Conservation (phyloP, 2,888 invertebrate genomes). For the Nudaria mundana region DNA sequence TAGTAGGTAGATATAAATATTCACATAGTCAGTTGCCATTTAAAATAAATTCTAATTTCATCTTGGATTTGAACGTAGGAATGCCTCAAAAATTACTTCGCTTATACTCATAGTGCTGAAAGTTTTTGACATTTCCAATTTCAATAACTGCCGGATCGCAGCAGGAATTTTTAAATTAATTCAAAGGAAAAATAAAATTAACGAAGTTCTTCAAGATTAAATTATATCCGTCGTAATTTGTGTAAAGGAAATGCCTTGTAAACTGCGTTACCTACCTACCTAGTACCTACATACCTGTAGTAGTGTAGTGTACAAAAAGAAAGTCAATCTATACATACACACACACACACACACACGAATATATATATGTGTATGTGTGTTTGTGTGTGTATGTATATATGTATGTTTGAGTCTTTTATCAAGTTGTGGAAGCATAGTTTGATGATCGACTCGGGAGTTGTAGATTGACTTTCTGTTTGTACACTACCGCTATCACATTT, state of each 20-base stretch:
- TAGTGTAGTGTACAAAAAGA: too few relatives aligned
- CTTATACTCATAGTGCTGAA: conserved; percentile 70
- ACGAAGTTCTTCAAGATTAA: conserved; percentile 70
- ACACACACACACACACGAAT: too few relatives aligned
- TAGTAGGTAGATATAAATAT: not conserved
- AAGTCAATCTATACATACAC: too few relatives aligned
- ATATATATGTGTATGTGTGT: too few relatives aligned
- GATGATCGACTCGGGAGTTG: too few relatives aligned
- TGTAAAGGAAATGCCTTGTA: conserved; percentile 69
- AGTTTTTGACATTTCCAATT: conserved; percentile 64
- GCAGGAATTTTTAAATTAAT: conserved; percentile 77
- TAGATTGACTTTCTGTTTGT: too few relatives aligned
- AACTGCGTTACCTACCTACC: too few relatives aligned
- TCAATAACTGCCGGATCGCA: conserved; percentile 72
- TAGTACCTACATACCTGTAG: too few relatives aligned
- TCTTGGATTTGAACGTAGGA: conserved; percentile 47
- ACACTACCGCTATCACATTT: too few relatives aligned
- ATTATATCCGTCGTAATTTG: conserved; percentile 72
- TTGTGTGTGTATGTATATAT: too few relatives aligned
- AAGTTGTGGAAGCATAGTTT: too few relatives aligned
- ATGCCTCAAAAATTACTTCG: conserved; percentile 60
- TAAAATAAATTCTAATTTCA: conserved; percentile 7
- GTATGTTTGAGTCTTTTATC: too few relatives aligned
- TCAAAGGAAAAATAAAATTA: conserved; percentile 77
- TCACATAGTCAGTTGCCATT: not conserved